Base-by-base conservation (phyloP, 2,888 invertebrate species). In the Drosophila longiperda region DNA sequence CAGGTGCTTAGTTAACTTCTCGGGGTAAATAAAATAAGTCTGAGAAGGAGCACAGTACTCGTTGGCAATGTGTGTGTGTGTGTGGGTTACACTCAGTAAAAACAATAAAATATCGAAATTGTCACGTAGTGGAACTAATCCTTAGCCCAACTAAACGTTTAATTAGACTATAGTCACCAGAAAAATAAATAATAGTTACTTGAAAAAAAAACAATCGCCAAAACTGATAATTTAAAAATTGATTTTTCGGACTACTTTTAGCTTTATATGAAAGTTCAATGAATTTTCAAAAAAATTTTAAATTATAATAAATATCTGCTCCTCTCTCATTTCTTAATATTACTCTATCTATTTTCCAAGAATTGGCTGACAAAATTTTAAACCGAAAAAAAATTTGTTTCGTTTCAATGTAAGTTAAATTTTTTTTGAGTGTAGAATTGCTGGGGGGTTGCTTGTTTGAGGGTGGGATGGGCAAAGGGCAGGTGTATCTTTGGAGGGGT, bases 1-100 rank as follows among this genome's bases (percentile, higher is more conserved):
- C 88, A 83, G 88, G 80, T 83, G 82, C 75, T 87, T 79, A 75
- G 80, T 42, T 61, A 53, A 63, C 42, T 54, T 57, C 73, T 66
- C 38, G 23, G 52, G 50, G 36, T 66, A 38, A 26, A 26, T 15
- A 34, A 38, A 32, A 54, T 53, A n/a, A n/a, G 33, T 66, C 57
- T 26, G 54, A 17, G 34, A n/a, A 29, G 36, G 17, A 17, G 54
- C 17, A 12, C 45, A 48, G 66, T 33, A 48, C 36, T 59, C 20
- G 40, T 33, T 33, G 33, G 34, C 49, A n/a, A 54, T 17, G 33
- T 33, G 38, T 38, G 36, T n/a, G 32, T 32, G 20, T 29, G 49
- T 38, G 36, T 45, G 36, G 15, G n/a, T n/a, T 61, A 61, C 48
- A 62, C 36, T 49, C 9, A n/a, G 12, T n/a, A 6, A 8, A 20